Conservation (phyloP, 1,140 invertebrate genomes). For the Drosophila kepulauana region DNA sequence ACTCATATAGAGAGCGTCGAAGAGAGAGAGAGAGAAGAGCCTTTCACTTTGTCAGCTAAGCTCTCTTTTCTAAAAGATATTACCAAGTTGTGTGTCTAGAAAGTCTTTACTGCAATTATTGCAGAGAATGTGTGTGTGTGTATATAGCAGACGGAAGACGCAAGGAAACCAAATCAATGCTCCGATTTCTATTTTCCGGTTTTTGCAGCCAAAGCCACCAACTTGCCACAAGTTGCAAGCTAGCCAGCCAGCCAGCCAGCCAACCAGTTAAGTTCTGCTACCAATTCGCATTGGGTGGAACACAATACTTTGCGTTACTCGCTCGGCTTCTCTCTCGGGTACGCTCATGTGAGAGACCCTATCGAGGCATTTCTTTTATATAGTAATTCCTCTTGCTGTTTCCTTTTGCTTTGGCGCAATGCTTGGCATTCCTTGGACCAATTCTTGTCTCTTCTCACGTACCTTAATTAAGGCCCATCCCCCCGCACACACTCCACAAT, state of each 20-base stretch:
- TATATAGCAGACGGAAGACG: constrained; percentile 4
- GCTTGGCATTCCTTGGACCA: constrained; percentile 21
- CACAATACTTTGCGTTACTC: neutral
- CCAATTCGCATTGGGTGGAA: constrained; percentile 33
- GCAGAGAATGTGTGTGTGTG: constrained; percentile 39
- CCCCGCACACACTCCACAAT: too few relatives aligned
- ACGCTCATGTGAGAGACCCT: constrained; percentile 18
- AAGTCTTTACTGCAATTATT: constrained; percentile 54
- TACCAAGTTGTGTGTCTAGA: constrained; percentile 45
- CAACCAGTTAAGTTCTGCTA: constrained; percentile 32
- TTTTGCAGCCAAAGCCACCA: constrained; percentile 15
- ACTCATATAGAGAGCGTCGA: neutral
- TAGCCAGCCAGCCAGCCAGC: constrained; percentile 9
- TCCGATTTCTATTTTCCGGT: constrained; percentile 50
- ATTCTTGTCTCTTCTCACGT: constrained; percentile 31
- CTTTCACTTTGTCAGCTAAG: constrained; percentile 20
- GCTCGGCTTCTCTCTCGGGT: neutral
- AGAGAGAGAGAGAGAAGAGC: constrained; percentile 17
- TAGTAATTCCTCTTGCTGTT: constrained; percentile 19
- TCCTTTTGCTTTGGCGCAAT: constrained; percentile 6
- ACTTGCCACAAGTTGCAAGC: constrained; percentile 20
- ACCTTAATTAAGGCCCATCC: constrained; percentile 32
- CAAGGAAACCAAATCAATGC: constrained; percentile 38
- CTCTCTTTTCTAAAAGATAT: constrained; percentile 9
- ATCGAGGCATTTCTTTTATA: constrained; percentile 29